Conservation (phyloP, 2,113 vertebrate species). For the Diphyllodes magnificus region DNA sequence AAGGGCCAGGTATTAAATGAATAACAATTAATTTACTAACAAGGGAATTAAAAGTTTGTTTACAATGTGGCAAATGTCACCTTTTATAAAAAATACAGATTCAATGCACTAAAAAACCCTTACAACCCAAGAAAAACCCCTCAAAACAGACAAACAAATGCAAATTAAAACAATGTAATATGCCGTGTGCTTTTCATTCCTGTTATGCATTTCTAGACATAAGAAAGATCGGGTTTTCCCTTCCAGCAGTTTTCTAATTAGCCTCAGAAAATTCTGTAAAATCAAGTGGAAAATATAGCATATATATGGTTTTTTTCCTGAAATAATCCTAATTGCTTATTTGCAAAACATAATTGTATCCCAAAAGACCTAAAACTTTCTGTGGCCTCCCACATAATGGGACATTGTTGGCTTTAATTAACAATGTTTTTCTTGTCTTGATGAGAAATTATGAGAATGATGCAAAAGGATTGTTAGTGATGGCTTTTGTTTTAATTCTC, state of each 20-base stretch:
- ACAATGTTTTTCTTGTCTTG: not conserved
- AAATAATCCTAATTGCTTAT: not conserved
- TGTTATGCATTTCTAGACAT: not conserved
- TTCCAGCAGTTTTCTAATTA: not conserved
- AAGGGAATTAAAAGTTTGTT: not conserved
- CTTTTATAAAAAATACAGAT: not conserved
- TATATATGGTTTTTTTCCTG: not conserved
- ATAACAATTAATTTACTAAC: not conserved
- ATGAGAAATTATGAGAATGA: not conserved
- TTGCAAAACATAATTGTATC: not conserved
- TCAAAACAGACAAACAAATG: not conserved
- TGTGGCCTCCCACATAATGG: not conserved
- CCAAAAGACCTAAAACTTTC: not conserved
- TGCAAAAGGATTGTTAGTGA: not conserved
- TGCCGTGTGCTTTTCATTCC: rapidly evolving
- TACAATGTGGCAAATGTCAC: not conserved
- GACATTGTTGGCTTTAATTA: not conserved
- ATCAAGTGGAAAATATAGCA: not conserved
- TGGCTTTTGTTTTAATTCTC: not conserved
- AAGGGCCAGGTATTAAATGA: not conserved
- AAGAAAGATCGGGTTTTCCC: not conserved
- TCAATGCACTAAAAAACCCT: not conserved
- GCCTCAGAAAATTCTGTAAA: not conserved
- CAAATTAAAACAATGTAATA: not conserved
- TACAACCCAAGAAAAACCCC: not conserved